Evolutionary conservation across 1,140 invertebrate species (phyloP).

Genomic region (Asbolus verrucosus): DNA sequence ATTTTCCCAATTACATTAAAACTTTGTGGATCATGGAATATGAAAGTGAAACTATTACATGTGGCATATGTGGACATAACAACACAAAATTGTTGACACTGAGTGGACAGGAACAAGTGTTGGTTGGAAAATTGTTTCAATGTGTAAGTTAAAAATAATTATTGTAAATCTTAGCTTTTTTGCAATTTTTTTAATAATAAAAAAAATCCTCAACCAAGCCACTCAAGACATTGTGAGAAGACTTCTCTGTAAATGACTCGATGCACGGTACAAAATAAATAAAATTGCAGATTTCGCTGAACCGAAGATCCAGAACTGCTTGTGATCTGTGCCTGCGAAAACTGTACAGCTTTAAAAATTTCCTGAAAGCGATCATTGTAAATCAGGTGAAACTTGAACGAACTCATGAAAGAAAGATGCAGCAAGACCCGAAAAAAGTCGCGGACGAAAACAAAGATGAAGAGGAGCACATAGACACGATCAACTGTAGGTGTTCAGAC

Average conservation of each 20-base stretch:
- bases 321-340: constrained; percentile 6
- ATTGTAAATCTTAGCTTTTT: neutral
- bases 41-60: constrained; percentile 12
- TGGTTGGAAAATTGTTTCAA: constrained; percentile 21
- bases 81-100: constrained; percentile 9
- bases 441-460: constrained; percentile 3
- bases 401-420: constrained; percentile 24
- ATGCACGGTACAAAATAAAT: neutral
- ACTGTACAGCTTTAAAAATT: constrained; percentile 16
- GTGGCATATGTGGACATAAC: constrained; percentile 33
- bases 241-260: too few species aligned
- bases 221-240: too few species aligned
- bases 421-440: constrained; percentile 8
- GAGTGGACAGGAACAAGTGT: neutral
- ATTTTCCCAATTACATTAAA: constrained; percentile 38
- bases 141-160: constrained; percentile 23
- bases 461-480: constrained; percentile 15
- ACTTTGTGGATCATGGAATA: constrained; percentile 43
- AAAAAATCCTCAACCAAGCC: too few species aligned
- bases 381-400: constrained; percentile 6
- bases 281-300: constrained; percentile 6
- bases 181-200: too few species aligned
- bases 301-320: neutral
- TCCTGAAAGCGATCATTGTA: constrained; percentile 16
- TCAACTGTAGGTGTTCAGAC: constrained; percentile 34